Evolutionary conservation across 92 coral and sea anemone genomes (phyloP).

Genomic region (Nematostella vectensis): DNA sequence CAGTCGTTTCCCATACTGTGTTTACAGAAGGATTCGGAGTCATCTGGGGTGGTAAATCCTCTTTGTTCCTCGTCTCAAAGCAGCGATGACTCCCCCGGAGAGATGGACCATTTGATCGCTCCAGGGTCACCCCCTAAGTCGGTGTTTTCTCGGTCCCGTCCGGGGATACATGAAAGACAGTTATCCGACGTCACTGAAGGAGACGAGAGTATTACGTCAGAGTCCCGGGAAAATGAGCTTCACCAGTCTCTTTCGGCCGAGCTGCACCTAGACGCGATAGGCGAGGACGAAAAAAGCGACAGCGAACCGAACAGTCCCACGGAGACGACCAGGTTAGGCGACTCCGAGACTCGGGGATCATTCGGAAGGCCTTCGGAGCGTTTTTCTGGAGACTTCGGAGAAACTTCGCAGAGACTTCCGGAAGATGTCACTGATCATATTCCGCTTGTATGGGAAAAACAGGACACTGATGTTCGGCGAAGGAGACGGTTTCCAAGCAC

Average conservation of each 20-base stretch:
- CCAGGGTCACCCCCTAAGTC: constrained; percentile 22
- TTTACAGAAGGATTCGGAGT: constrained; percentile 16
- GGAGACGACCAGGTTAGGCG: constrained; percentile 3
- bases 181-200: constrained; percentile 85
- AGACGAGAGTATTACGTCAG: constrained; percentile 55
- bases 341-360: background rate
- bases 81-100: constrained; percentile 22
- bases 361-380: too few relatives aligned
- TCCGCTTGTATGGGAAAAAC: constrained; percentile 24
- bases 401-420: background rate
- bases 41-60: constrained; percentile 1
- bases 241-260: constrained; percentile 18
- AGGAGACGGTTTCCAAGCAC: constrained; percentile 6
- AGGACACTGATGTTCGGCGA: background rate
- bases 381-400: too few relatives aligned
- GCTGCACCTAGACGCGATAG: constrained; percentile 14
- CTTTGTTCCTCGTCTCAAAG: constrained; percentile 18
- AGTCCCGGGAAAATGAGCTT: constrained; percentile 40
- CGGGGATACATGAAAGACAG: constrained; percentile 54
- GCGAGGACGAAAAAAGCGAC: constrained; percentile 12
- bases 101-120: constrained; percentile 22
- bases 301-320: constrained; percentile 24
- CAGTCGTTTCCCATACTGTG: constrained; percentile 41
- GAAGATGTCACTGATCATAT: background rate
- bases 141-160: constrained; percentile 32